phyloP scores from a whole-genome alignment of 2,797 vertebrate species.

The Decapterus maruadsi region DNA sequence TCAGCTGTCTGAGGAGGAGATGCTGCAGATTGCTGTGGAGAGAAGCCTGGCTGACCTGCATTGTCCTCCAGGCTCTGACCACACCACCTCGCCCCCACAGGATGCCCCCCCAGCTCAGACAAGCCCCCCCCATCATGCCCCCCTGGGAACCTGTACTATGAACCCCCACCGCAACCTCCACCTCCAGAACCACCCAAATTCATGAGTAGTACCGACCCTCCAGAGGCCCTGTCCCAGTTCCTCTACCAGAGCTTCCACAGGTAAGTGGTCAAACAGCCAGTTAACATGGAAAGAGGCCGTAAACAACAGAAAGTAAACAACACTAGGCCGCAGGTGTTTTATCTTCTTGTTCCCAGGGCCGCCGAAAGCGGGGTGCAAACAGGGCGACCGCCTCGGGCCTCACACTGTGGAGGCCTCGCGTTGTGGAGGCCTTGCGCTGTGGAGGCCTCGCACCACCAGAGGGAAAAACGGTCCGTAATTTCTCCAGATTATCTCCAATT shows the following conservation, averaged over 20 bases:
- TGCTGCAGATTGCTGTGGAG: constrained; percentile 89
- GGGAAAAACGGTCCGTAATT: no score
- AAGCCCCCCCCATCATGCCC: background rate
- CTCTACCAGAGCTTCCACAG: constrained; percentile 4
- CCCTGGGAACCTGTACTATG: background rate
- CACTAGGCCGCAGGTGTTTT: background rate
- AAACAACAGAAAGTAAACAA: no score
- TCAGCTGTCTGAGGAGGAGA: constrained; percentile 88
- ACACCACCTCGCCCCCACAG: background rate
- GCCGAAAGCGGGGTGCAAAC: no score
- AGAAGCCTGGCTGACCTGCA: constrained; percentile 83
- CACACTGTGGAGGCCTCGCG: no score
- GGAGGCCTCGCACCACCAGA: no score
- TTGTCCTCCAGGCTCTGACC: background rate
- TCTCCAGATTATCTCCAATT: no score
- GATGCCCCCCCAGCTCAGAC: background rate
- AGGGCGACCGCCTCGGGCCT: no score
- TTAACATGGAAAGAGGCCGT: background rate
- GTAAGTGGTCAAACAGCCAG: constrained; percentile 22
- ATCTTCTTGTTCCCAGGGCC: no score
- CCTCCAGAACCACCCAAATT: background rate
- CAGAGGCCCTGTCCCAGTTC: constrained; percentile 3
- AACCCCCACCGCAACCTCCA: background rate
- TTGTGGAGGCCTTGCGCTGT: no score
- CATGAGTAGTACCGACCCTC: constrained; percentile 5